phyloP scores from a whole-genome alignment of 2,797 vertebrate genomes.

The Podarcis siculus region DNA sequence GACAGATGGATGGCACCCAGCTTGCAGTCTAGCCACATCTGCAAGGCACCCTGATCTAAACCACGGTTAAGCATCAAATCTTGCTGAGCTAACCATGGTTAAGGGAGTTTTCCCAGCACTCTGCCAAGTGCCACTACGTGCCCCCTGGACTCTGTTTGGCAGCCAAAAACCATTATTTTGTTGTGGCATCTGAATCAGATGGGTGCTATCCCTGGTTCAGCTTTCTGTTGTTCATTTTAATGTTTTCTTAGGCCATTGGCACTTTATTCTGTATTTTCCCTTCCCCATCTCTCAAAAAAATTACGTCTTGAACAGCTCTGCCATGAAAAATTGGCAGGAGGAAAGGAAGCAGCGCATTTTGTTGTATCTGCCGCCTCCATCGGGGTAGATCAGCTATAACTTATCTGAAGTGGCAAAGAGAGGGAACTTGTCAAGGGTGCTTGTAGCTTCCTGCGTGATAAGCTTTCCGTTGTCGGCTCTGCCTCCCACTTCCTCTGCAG shows the following conservation, averaged over 20 bases:
- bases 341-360: not conserved
- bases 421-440: not conserved
- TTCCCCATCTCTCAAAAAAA: no score
- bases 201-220: no score
- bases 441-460: not conserved
- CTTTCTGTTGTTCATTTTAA: no score
- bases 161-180: no score
- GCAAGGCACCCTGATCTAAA: not conserved
- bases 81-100: not conserved
- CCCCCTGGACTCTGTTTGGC: no score
- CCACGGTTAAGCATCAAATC: not conserved
- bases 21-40: no score
- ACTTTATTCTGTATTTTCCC: not conserved
- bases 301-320: no score
- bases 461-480: not conserved
- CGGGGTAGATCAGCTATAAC: not conserved
- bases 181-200: no score
- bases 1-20: no score
- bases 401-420: not conserved
- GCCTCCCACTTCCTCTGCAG: conserved; percentile 47
- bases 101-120: not conserved
- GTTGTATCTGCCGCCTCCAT: not conserved
- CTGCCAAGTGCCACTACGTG: not conserved
- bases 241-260: no score
- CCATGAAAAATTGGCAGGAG: not conserved